Conservation (phyloP, 2,113 vertebrate genomes). For the Paratilapia polleni region DNA sequence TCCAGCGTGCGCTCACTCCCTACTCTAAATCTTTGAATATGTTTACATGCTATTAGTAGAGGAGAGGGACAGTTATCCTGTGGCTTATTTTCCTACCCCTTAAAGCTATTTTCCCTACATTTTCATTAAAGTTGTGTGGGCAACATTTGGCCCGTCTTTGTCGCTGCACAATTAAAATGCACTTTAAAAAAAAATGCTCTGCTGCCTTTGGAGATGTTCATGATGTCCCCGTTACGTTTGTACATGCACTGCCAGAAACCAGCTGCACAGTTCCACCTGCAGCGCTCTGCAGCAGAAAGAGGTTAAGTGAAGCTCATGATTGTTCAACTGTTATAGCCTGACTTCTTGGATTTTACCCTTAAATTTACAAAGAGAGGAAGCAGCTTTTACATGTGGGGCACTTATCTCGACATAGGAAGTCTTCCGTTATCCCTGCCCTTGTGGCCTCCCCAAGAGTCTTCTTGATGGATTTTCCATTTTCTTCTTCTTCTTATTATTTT, state of each 20-base stretch:
- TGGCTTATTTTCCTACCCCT: slow-evolving; percentile 12
- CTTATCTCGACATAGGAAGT: slow-evolving; percentile 11
- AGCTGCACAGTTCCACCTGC: background rate
- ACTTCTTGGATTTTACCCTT: background rate
- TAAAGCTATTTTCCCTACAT: background rate
- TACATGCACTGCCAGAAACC: background rate
- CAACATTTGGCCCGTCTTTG: background rate
- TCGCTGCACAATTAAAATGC: background rate
- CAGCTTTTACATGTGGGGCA: background rate
- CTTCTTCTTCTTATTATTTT: background rate
- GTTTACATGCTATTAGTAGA: background rate
- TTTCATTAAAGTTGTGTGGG: background rate
- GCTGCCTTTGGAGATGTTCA: background rate
- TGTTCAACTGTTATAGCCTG: background rate
- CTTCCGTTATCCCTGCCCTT: background rate
- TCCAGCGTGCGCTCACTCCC: background rate
- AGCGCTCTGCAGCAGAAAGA: background rate
- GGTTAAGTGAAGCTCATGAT: background rate
- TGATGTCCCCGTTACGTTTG: too few relatives aligned
- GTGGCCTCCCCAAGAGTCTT: background rate
- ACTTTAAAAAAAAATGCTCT: background rate
- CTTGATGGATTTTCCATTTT: background rate
- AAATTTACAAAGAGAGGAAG: slow-evolving; percentile 6
- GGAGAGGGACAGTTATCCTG: background rate
- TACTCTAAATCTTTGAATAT: background rate